Evolutionary conservation across 1,140 invertebrate species (phyloP), one percentile per base, ranked within the genome.

Genomic region (Drosophila kohkoa): DNA sequence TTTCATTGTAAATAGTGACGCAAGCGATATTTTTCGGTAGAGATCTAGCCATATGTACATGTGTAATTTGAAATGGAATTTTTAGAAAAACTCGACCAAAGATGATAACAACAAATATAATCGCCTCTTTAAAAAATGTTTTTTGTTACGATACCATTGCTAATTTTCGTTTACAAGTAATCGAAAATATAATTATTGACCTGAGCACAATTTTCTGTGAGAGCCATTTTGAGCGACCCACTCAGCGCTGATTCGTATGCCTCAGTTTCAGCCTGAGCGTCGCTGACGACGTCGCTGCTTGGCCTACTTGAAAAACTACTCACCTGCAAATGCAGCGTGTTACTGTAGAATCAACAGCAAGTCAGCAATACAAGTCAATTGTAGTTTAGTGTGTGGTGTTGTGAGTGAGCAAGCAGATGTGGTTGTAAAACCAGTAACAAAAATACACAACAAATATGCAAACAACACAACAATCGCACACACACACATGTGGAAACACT

Each of bases 381-480:
- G 74, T 64, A 69, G 38, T 41, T 11, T 25, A 25, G 20, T 25
- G 20, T 25, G 20, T 25, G 10, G 45, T 63, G 43, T 54, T 54
- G 69, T 58, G 32, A 66, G 79, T 70, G 41, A 69, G 65, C 72
- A 76, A 72, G 76, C 77, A 79, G 69, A 63, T 58, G 58, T 59
- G 59, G 54, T 78, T 81, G 41, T 51, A 73, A 75, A 72, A 88
- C 55, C 72, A 74, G 81, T 83, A 81, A 83, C 64, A 75, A 60
- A 77, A 65, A 59, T 52, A 68, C 58, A 72, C 52, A 67, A 75
- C 81, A 60, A 81, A 85, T 71, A 85, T 85, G 66, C 77, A 77
- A 75, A 68, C 66, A 79, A 43, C 28, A 55, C 20, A 79, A 43
- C 28, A 55, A 15, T 38, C 35, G 8, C 30, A 55, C 25, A 75